Conservation (phyloP, 2,888 invertebrate species). For the Ochropleura plecta region DNA sequence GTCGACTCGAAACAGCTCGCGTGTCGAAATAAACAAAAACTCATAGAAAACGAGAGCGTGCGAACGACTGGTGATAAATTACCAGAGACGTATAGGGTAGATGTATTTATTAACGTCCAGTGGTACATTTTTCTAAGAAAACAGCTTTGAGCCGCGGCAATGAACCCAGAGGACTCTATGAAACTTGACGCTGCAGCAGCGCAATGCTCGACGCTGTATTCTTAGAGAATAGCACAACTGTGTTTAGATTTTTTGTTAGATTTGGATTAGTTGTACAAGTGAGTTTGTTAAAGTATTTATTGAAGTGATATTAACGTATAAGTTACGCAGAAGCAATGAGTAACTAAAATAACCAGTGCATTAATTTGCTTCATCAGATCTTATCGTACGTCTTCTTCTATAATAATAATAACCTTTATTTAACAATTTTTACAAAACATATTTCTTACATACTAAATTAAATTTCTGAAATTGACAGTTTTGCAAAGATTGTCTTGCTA, state of each 20-base stretch:
- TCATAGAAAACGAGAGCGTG: slow-evolving; percentile 79
- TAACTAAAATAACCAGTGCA: background rate
- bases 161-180: too few relatives aligned
- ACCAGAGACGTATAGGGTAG: slow-evolving; percentile 35
- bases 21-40: slow-evolving; percentile 73
- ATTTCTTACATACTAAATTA: too few relatives aligned
- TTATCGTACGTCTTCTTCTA: background rate
- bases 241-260: background rate
- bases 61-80: slow-evolving; percentile 70
- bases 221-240: background rate
- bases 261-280: background rate
- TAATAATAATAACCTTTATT: too few relatives aligned
- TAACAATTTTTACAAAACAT: too few relatives aligned
- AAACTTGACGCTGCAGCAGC: too few relatives aligned
- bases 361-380: background rate
- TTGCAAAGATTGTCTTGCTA: too few relatives aligned
- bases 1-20: slow-evolving; percentile 66
- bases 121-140: background rate
- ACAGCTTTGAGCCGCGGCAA: too few relatives aligned
- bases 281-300: too few relatives aligned
- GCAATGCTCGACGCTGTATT: too few relatives aligned
- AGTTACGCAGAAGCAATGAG: too few relatives aligned
- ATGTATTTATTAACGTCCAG: slow-evolving; percentile 1
- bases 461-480: too few relatives aligned
- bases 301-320: too few relatives aligned